Evolutionary conservation across 2,888 invertebrate species (phyloP).

Genomic region (Brachypalpus laphriformis): DNA sequence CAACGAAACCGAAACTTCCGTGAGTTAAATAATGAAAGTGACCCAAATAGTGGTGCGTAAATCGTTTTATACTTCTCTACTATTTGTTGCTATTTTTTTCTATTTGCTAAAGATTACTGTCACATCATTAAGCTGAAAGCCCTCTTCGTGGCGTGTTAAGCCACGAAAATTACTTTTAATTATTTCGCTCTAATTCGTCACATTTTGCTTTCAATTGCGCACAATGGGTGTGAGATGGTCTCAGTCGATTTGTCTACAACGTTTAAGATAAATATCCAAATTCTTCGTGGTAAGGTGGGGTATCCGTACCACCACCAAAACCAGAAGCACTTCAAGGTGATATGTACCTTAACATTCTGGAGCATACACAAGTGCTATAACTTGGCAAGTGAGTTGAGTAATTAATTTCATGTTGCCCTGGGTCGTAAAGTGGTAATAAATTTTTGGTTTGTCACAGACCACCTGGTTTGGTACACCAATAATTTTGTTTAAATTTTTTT

Average conservation of each 20-base stretch:
- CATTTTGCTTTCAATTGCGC: slow-evolving; percentile 31
- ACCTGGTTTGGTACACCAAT: slow-evolving; percentile 5
- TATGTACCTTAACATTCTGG: slow-evolving; percentile 2
- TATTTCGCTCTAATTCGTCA: slow-evolving; percentile 12
- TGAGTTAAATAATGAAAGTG: slow-evolving; percentile 41
- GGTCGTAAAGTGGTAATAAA: slow-evolving; percentile 12
- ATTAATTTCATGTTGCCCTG: slow-evolving; percentile 14
- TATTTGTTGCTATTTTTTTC: slow-evolving; percentile 16
- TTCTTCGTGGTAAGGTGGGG: neutral
- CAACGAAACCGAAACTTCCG: too few species aligned
- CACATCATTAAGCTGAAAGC: slow-evolving; percentile 17
- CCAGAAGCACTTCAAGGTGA: slow-evolving; percentile 14
- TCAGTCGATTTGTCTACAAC: neutral
- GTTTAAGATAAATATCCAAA: neutral
- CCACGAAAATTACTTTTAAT: slow-evolving; percentile 10
- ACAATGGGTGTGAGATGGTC: slow-evolving; percentile 13
- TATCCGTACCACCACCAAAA: neutral
- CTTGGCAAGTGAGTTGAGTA: neutral
- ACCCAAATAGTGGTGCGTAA: slow-evolving; percentile 16
- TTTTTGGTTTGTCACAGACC: neutral
- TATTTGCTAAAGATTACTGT: slow-evolving; percentile 22
- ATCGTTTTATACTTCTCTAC: slow-evolving; percentile 16
- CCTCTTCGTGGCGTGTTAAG: neutral
- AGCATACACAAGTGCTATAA: slow-evolving; percentile 13
- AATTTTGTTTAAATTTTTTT: neutral